Evolutionary conservation across 2,888 invertebrate species (phyloP), one percentile per base, ranked within the genome.

Genomic region (Psococerastis gibbosa): DNA sequence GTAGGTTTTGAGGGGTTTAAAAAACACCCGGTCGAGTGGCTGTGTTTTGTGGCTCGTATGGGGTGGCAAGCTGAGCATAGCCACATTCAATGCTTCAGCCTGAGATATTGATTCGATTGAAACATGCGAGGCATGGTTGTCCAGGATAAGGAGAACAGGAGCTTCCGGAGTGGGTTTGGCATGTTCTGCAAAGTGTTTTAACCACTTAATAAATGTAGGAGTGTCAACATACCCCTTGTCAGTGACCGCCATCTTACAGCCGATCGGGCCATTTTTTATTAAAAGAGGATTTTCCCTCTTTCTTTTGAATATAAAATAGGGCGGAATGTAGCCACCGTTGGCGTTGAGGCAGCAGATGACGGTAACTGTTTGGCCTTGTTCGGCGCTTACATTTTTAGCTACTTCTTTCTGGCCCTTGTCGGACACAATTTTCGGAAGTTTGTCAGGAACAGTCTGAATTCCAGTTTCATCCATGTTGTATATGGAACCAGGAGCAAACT

Each of bases 391-490:
- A 3, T 46, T 17, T 42, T 49, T 49, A 5, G 27, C 41, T 9
- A 49, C 48, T 22, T 49, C 46, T 42, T 43, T 46, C 27, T 48
- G 46, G 5, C 47, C 47, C 17, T 35, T 46, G 9, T 44, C 43
- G n/a, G 48, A 45, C 11, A 50, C 33, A 27, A 45, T 46, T 32
- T 48, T 49, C 5, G 49, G 48, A 22, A 44, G 38, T 35, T 46
- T 50, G 27, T 32, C 42, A n/a, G 50, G 49, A 17, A 49, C 46
- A 32, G 46, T 47, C 17, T 47, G 43, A 18, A 47, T 32, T 3
- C 48, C 47, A 27, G 45, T 48, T 43, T 48, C 50, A 16, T 48
- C 49, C 45, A 47, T 47, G 27, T 51, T 49, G 43, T 44, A 51
- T 17, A 47, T 47, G 8, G 8, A 9, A 11, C 11, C 11, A 27